phyloP scores from a whole-genome alignment of 2,888 invertebrate species.

The Drosophila affinis region DNA sequence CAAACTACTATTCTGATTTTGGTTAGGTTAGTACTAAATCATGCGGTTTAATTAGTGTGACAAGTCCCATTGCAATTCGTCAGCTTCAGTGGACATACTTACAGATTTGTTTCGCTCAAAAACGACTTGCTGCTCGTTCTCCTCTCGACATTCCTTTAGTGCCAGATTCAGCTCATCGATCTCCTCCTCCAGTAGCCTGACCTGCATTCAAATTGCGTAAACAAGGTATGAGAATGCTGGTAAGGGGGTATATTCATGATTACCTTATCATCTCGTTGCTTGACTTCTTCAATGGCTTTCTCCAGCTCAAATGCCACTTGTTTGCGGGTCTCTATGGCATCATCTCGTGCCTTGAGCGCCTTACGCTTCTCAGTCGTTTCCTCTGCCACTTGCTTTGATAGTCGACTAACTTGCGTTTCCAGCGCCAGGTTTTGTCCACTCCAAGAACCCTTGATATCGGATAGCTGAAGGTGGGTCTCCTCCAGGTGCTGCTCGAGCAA shows the following conservation, averaged over 20 bases:
- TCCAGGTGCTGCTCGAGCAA: constrained; percentile 91
- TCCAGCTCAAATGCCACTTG: constrained; percentile 81
- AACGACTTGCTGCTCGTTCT: constrained; percentile 85
- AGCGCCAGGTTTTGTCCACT: constrained; percentile 94
- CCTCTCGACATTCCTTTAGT: constrained; percentile 85
- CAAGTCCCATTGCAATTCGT: constrained; percentile 72
- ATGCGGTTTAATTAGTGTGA: constrained; percentile 36
- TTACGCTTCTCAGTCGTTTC: constrained; percentile 92
- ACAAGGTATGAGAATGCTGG: not conserved
- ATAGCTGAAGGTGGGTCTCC: constrained; percentile 93
- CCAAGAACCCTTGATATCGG: constrained; percentile 96
- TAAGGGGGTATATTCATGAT: not conserved
- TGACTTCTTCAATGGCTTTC: constrained; percentile 78
- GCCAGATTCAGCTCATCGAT: constrained; percentile 89
- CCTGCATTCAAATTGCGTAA: constrained; percentile 59
- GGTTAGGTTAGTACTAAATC: constrained; percentile 33
- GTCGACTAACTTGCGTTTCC: constrained; percentile 94
- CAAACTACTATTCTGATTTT: constrained; percentile 5
- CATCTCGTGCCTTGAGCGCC: constrained; percentile 88
- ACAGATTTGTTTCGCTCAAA: constrained; percentile 86
- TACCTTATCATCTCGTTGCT: constrained; percentile 82
- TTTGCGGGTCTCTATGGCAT: constrained; percentile 87
- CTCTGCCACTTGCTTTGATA: constrained; percentile 93
- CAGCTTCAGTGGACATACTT: constrained; percentile 84
- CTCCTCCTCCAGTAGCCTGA: constrained; percentile 88